Evolutionary conservation across 2,888 invertebrate genomes (phyloP), one percentile per base, ranked within the genome.

Genomic region (Caenorhabditis japonica): DNA sequence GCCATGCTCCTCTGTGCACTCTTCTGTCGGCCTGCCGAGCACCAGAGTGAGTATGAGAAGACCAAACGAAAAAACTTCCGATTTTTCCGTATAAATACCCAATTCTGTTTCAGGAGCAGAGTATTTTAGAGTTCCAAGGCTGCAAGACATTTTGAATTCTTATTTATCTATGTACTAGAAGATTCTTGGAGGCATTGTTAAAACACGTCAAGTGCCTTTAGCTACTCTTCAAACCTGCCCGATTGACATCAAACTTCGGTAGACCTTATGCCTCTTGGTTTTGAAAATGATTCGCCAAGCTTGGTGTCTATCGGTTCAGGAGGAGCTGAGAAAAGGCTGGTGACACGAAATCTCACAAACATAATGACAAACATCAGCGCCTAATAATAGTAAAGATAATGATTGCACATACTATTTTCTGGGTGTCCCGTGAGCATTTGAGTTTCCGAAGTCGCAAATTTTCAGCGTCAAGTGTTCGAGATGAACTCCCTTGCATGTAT

Each of bases 51-150:
- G 25, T 58, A 71, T 71, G 13, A 71, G 39, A 5, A 49, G 39
- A n/a, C 72, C 72, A 15, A 64, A 72, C n/a, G 72, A 38, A 27
- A 51, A 72, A 17, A 72, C 59, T 36, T 72, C 72, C 4, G 59
- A 59, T 36, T 64, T 72, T 15, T 72, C 64, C n/a, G 64, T 49
- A 21, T 60, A 64, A 2, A 15, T 17, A 25, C 55, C 59, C 5
- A n/a, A 3, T 1, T 30, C 13, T 8, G 52, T 58, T 38, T 71
- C 71, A 0, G 62, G 62, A 10, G 71, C 71, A 2, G 17, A 4
- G 39, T 49, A 62, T n/a, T 34, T 38, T 13, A 21, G 33, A 1
- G 71, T 71, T 17, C 71, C 71, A 5, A 3, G 2, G 2, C 51
- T 62, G 30, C 15, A 56, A 61, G 7, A 19, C 12, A 30, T 30